Base-by-base conservation (phyloP, 92 coral and sea anemone genomes). In the Phenganax marumi region DNA sequence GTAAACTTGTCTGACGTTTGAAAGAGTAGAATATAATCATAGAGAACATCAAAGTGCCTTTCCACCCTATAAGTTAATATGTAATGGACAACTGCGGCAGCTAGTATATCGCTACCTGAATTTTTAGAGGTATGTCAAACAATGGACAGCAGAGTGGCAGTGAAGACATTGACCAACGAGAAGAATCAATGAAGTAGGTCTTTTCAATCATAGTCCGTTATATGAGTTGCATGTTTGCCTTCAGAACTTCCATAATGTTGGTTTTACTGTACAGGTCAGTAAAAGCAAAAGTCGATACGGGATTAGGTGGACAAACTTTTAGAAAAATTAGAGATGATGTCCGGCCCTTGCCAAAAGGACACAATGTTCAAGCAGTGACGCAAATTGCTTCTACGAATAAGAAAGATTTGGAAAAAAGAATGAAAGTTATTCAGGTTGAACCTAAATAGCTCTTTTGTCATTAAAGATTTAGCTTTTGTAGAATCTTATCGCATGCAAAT, bases 361-460 rank as follows among this genome's bases (percentile, higher is more conserved):
- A 85, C 54, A 95, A 97, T 16, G 77, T 94, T 55, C 83, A 92
- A 2, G 89, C 93, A 50, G 97, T 87, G 1, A 89, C 95, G 14
- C 84, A 89, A 52, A 71, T 90, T 12, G 97, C 97, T 16, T 86
- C 70, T 39, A 92, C 88, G 50, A 94, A 89, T 84, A 84, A 79
- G 65, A 88, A 91, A 73, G 92, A 94, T 25, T 93, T 92, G 62
- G 81, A 52, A 55, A 89, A 89, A 68, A 94, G 84, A 75, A 94
- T 94, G 98, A 91, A 92, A 84, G 85, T 94, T 7, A 92, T 94
- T 51, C 97, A 92, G 98, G 98, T 94, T 76, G 21, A 19, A n/a
- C 18, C 56, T 13, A 39, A 46, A 39, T 39, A 18, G 13, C 65
- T 58, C 9, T 56, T 56, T 11, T 56, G 0, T 14, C 3, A 3